Evolutionary conservation across 1,140 invertebrate genomes (phyloP).

Genomic region (Sarcophaga peregrina): DNA sequence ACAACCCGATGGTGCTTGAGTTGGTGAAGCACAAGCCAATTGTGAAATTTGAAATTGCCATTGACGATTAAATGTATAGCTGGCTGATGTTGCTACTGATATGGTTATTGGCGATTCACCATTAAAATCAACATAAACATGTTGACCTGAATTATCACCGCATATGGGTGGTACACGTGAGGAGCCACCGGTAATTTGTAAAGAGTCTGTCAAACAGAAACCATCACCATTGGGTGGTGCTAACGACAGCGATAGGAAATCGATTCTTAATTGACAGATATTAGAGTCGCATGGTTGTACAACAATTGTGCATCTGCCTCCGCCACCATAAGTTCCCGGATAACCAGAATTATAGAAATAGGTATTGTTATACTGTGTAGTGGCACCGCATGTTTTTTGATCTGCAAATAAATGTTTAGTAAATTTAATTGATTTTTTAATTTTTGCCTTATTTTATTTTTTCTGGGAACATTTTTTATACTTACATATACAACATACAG

Average conservation of each 20-base stretch:
- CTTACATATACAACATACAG: conserved; percentile 84
- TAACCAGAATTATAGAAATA: conserved; percentile 83
- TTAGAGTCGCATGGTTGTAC: conserved; percentile 75
- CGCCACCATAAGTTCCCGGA: conserved; percentile 74
- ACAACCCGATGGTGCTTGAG: conserved; percentile 78
- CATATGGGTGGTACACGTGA: conserved; percentile 77
- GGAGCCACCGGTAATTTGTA: conserved; percentile 77
- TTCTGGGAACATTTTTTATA: conserved; percentile 49
- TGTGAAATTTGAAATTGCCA: conserved; percentile 84
- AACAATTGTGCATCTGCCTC: conserved; percentile 75
- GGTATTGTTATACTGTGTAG: conserved; percentile 80
- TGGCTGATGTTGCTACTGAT: conserved; percentile 73
- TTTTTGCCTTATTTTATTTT: not conserved
- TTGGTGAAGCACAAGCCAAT: conserved; percentile 74
- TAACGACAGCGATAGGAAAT: conserved; percentile 79
- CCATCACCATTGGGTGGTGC: conserved; percentile 80
- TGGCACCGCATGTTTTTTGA: conserved; percentile 75
- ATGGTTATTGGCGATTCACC: conserved; percentile 76
- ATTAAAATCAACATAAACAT: conserved; percentile 83
- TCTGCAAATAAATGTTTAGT: conserved; percentile 67
- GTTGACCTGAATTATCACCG: conserved; percentile 83
- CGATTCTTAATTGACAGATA: conserved; percentile 83
- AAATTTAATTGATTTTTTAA: not conserved
- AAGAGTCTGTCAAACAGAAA: conserved; percentile 75
- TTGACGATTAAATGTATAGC: conserved; percentile 72